Evolutionary conservation across 2,888 invertebrate species (phyloP), one percentile per base, ranked within the genome.

Genomic region (Lottia scabra): DNA sequence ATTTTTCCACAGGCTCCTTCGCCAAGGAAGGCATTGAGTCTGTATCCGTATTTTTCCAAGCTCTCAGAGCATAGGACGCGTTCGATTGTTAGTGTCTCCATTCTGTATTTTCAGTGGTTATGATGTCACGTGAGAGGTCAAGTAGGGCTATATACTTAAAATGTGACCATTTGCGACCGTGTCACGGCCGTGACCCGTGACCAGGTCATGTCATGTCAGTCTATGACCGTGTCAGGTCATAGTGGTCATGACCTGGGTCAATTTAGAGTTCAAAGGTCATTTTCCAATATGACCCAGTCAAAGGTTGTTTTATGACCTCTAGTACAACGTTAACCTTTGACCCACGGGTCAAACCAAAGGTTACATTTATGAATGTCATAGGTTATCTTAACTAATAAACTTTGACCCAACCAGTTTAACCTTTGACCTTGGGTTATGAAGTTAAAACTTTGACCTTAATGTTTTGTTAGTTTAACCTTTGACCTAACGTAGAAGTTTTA

Each of bases 1-100:
- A 56, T 56, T 56, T 56, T 56, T 2, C 56, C 56, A 56, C 56
- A 56, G 56, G 56, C 56, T 56, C 56, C 56, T 56, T 56, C 56
- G 12, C 56, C 56, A n/a, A 56, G 23, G 13, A 10, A 56, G n/a
- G 56, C n/a, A 56, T n/a, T 2, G 19, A 56, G 56, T 56, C 56
- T 56, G 56, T 56, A 56, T 56, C 56, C 56, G 23, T n/a, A 56
- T 56, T 56, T 6, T 56, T 56, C 56, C 56, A 56, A 12, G 56
- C n/a, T 56, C 23, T 56, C 56, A 8, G n/a, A n/a, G 19, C 38
- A 38, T 38, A 5, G 38, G 38, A 6, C 38, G 38, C 38, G 38
- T 38, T 38, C 38, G 38, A 56, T 56, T 56, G 56, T 12, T 56
- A 19, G 8, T 56, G 56, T 56, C 12, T 56, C 56, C 56, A 56